Conservation (phyloP, 2,888 invertebrate species). For the Meliscaeva auricollis region DNA sequence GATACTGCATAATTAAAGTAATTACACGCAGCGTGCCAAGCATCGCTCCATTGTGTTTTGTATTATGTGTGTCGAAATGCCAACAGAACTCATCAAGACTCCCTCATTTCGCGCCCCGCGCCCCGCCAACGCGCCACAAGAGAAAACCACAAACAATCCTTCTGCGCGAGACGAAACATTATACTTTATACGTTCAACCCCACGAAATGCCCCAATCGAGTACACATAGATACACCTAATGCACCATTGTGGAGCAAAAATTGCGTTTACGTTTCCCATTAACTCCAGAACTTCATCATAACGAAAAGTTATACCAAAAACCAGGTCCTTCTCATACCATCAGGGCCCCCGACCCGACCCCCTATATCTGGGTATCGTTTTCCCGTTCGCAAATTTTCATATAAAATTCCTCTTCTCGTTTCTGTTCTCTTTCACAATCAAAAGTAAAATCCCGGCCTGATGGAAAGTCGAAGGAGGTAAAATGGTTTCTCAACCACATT, state of each 20-base stretch:
- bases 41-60: slow-evolving; percentile 57
- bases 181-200: background rate
- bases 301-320: slow-evolving; percentile 65
- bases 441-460: background rate
- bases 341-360: slow-evolving; percentile 3
- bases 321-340: background rate
- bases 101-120: slow-evolving; percentile 3
- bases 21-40: slow-evolving; percentile 70
- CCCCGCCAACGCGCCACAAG: background rate
- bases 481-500: slow-evolving; percentile 71
- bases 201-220: slow-evolving; percentile 8
- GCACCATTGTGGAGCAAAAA: slow-evolving; percentile 70
- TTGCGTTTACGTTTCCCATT: slow-evolving; percentile 76
- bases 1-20: slow-evolving; percentile 76
- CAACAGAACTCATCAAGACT: slow-evolving; percentile 72
- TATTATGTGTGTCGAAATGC: slow-evolving; percentile 40
- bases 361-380: slow-evolving; percentile 56
- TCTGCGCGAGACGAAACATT: slow-evolving; percentile 39
- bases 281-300: slow-evolving; percentile 76
- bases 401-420: slow-evolving; percentile 34
- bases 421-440: background rate
- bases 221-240: slow-evolving; percentile 46
- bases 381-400: slow-evolving; percentile 76
- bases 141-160: slow-evolving; percentile 63
- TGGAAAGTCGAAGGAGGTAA: slow-evolving; percentile 65